Evolutionary conservation across 2,888 invertebrate genomes (phyloP), one percentile per base, ranked within the genome.

Genomic region (Lasioglossum vierecki): DNA sequence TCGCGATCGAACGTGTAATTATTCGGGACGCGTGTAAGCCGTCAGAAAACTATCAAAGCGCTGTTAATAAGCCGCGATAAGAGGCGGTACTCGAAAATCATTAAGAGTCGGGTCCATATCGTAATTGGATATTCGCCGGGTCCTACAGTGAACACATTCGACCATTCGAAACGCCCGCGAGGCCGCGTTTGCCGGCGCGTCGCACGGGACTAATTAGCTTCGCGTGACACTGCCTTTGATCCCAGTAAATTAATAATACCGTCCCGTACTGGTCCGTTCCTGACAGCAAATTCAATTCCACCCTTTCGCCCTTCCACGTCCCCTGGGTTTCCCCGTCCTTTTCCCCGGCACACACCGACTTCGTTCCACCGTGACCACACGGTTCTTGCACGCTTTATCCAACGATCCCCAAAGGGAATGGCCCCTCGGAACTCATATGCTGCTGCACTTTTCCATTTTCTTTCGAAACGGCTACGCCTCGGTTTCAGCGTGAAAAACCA

Each of bases 201-300:
- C 80, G 79, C 87, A 63, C 76, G 71, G 76, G 78, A 83, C 87
- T 91, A 91, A 91, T 91, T 91, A 91, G 85, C 82, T 76, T 73
- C 82, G 86, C 82, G 88, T 88, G 87, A 87, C 86, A 80, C 82
- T 76, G 80, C 83, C 90, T 91, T 88, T 88, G 92, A 91, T 91
- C 88, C 82, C 78, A 39, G 80, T 87, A 92, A 91, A 91, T 91
- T 92, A 91, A 91, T 91, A 89, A 91, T 83, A 78, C 66, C 84
- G 66, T n/a, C 26, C 60, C 53, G 75, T 71, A 49, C 85, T 74
- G 73, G 30, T 80, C 75, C 71, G 60, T 77, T 57, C 44, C 82
- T 76, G 41, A 35, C 86, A 74, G 74, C 76, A 74, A 88, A 89
- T 88, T 84, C 76, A 85, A 86, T 88, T 91, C 79, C 49, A 44